These are phyloP conservation scores for Drosophila insularis DNA, from an alignment of 1,140 invertebrate genomes.

Conservation along the genomic window DNA sequence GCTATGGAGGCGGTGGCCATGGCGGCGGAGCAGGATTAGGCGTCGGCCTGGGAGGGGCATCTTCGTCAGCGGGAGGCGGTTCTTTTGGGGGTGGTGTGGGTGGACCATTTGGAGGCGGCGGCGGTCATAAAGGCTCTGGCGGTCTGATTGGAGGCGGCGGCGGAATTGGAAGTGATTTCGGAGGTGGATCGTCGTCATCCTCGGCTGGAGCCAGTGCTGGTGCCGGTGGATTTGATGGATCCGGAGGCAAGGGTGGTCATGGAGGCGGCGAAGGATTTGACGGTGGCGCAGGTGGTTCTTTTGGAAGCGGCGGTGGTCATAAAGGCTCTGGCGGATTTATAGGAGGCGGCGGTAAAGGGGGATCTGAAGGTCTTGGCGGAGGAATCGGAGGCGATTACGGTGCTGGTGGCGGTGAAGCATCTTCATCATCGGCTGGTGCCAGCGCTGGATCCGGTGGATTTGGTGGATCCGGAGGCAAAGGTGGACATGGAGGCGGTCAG, in stretches of 20 bases:
- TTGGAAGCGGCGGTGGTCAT: not conserved
- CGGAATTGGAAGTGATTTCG: not conserved
- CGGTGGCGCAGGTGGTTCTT: slow-evolving; percentile 11
- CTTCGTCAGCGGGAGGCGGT: slow-evolving; percentile 9
- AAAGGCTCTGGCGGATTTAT: not conserved
- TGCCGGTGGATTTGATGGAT: not conserved
- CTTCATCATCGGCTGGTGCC: not conserved
- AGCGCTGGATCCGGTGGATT: not conserved
- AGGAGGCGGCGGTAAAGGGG: slow-evolving; percentile 15
- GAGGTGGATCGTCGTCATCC: not conserved
- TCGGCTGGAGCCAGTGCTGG: not conserved
- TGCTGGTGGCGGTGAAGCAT: not conserved
- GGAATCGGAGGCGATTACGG: not conserved
- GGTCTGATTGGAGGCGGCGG: slow-evolving; percentile 15
- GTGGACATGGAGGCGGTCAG: not conserved
- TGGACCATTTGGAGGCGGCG: slow-evolving; percentile 4
- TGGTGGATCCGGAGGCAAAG: not conserved
- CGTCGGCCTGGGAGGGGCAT: slow-evolving; percentile 22
- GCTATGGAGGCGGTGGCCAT: slow-evolving; percentile 24
- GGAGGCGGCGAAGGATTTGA: slow-evolving; percentile 11
- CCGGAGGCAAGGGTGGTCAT: not conserved
- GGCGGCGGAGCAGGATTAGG: slow-evolving; percentile 24
- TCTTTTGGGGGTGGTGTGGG: slow-evolving; percentile 10
- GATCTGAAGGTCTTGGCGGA: slow-evolving; percentile 7
- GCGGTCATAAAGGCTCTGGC: not conserved